phyloP scores from a whole-genome alignment of 30 jellyfish, hydroid and myxozoan genomes.

The Rhopilema esculentum region DNA sequence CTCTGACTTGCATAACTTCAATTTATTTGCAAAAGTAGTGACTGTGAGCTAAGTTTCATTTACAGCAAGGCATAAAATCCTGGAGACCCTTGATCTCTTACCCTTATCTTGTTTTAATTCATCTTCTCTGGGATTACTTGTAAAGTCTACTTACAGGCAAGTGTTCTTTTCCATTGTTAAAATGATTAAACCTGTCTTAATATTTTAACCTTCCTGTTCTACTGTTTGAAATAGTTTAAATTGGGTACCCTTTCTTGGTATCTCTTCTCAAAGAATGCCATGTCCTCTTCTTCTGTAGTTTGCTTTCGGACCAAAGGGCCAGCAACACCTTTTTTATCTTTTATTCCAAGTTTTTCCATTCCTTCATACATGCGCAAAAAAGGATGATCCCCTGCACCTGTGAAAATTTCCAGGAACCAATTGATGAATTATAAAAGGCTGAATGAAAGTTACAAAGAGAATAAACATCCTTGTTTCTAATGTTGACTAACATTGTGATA shows the following conservation, averaged over 20 bases:
- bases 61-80: no score
- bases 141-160: no score
- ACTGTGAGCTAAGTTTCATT: no score
- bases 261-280: slow-evolving; percentile 91
- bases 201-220: background rate
- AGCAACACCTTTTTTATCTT: slow-evolving; percentile 18
- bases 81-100: no score
- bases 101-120: no score
- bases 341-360: slow-evolving; percentile 52
- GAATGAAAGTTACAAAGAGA: background rate
- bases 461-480: no score
- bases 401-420: background rate
- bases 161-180: background rate
- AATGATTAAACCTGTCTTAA: background rate
- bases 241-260: slow-evolving; percentile 86
- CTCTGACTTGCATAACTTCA: no score
- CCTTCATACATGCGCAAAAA: slow-evolving; percentile 72
- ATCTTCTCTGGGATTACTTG: no score
- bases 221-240: no score
- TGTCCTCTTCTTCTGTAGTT: slow-evolving; percentile 80
- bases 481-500: no score
- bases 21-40: no score
- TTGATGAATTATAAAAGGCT: background rate
- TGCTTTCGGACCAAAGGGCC: slow-evolving; percentile 53
- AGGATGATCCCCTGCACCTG: slow-evolving; percentile 90